A percentile compares a stretch with the other conserved stretches of the same genome.
Evolutionary conservation across 2,797 vertebrate genomes (phyloP).

Genomic region (Acridotheres tristis): DNA sequence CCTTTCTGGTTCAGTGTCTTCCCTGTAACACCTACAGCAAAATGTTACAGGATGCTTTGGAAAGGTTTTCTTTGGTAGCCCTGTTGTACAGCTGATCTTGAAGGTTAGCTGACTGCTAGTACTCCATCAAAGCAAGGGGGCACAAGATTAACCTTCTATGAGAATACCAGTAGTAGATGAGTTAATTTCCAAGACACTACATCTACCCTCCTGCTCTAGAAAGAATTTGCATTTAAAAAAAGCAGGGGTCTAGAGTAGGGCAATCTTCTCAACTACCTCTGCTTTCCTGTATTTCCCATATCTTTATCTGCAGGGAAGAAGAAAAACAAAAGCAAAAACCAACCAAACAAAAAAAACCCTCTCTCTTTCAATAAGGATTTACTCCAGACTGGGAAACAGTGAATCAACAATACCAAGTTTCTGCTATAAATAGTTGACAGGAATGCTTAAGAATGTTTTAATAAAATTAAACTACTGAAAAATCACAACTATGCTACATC

Average conservation of each 20-base stretch:
- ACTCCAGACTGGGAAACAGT: not conserved
- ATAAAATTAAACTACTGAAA: not conserved
- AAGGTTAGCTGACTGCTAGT: not conserved
- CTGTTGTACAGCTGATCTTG: not conserved
- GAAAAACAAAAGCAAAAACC: not conserved
- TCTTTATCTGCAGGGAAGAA: not conserved
- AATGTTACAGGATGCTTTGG: not conserved
- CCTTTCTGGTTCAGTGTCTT: not conserved
- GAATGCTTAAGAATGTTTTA: not conserved
- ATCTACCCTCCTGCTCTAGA: not conserved
- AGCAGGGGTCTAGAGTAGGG: not conserved
- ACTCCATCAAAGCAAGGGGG: not conserved
- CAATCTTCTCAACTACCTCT: not conserved
- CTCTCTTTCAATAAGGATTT: not conserved
- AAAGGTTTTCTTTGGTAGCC: not conserved
- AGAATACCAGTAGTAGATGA: not conserved
- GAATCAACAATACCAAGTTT: not conserved
- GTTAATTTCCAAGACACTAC: not conserved
- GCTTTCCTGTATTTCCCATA: not conserved
- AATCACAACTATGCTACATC: not conserved
- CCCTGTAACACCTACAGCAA: not conserved
- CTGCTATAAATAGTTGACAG: conserved; percentile 6
- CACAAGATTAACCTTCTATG: not conserved
- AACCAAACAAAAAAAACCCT: not conserved
- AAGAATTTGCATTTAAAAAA: not conserved